phyloP scores from a whole-genome alignment of 2,113 vertebrate species.

The Callaeas wilsoni region DNA sequence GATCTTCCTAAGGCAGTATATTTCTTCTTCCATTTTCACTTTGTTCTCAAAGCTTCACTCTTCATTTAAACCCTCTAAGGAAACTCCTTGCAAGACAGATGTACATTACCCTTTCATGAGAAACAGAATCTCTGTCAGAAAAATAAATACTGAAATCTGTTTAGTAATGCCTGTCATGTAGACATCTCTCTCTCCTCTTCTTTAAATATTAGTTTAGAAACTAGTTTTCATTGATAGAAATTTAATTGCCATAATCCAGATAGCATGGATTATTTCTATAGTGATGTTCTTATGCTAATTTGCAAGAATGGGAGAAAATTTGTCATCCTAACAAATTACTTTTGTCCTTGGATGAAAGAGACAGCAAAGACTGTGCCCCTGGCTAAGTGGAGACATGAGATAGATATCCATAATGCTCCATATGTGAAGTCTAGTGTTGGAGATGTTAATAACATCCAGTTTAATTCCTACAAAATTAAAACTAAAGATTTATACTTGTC shows the following conservation, averaged over 20 bases:
- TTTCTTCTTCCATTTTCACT: conserved; percentile 49
- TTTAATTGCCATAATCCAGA: conserved; percentile 40
- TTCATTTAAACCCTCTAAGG: conserved; percentile 53
- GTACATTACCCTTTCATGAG: neutral
- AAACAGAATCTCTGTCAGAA: neutral
- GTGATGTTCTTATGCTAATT: conserved; percentile 54
- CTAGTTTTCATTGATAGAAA: conserved; percentile 37
- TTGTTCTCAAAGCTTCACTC: conserved; percentile 47
- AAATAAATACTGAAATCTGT: conserved; percentile 33
- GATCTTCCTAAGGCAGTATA: conserved; percentile 10
- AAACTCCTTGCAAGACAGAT: neutral
- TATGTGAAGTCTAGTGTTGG: conserved; percentile 17
- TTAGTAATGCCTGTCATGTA: conserved; percentile 38
- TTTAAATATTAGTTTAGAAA: conserved; percentile 69
- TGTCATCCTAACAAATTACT: conserved; percentile 44
- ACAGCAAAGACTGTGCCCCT: conserved; percentile 43
- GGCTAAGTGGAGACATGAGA: conserved; percentile 54
- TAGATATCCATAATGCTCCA: neutral
- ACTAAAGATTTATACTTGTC: neutral
- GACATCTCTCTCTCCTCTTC: conserved; percentile 40
- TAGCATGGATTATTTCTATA: conserved; percentile 44
- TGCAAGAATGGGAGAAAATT: conserved; percentile 58
- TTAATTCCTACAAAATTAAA: conserved; percentile 56
- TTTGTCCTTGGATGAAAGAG: conserved; percentile 65
- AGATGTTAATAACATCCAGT: conserved; percentile 55